Conservation (phyloP, 2,113 vertebrate species). For the Paratilapia polleni region DNA sequence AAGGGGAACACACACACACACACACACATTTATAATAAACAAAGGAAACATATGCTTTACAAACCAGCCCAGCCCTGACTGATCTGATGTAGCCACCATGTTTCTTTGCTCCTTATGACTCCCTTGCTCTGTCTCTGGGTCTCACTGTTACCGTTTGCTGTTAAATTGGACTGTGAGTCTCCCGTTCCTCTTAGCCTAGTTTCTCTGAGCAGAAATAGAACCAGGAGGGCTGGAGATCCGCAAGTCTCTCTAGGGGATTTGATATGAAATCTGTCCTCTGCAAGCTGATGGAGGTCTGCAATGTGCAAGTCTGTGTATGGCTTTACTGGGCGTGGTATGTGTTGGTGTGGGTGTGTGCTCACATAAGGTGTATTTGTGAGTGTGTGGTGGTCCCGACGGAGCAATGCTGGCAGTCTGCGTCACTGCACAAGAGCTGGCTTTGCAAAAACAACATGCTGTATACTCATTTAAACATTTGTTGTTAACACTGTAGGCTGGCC, state of each 20-base stretch:
- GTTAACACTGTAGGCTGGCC: background rate
- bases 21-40: slow-evolving; percentile 38
- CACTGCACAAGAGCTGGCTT: slow-evolving; percentile 19
- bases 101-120: slow-evolving; percentile 22
- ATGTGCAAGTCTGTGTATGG: background rate
- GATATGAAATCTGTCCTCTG: slow-evolving; percentile 69
- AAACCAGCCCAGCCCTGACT: slow-evolving; percentile 47
- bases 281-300: slow-evolving; percentile 23
- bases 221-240: slow-evolving; percentile 51
- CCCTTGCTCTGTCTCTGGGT: slow-evolving; percentile 8
- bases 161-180: slow-evolving; percentile 61
- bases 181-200: slow-evolving; percentile 76
- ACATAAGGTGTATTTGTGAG: slow-evolving; percentile 39
- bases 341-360: slow-evolving; percentile 10
- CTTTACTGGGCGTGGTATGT: slow-evolving; percentile 24
- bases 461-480: slow-evolving; percentile 18
- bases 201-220: slow-evolving; percentile 81
- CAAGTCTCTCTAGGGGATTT: slow-evolving; percentile 64
- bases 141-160: slow-evolving; percentile 8
- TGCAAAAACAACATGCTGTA: slow-evolving; percentile 24
- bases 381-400: slow-evolving; percentile 36
- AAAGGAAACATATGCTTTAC: slow-evolving; percentile 63
- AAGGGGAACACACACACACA: slow-evolving; percentile 54
- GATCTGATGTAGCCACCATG: slow-evolving; percentile 51
- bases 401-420: slow-evolving; percentile 1